These are phyloP conservation scores for Mus pahari DNA, from an alignment of 2,113 vertebrate species.

Conservation along the genomic window DNA sequence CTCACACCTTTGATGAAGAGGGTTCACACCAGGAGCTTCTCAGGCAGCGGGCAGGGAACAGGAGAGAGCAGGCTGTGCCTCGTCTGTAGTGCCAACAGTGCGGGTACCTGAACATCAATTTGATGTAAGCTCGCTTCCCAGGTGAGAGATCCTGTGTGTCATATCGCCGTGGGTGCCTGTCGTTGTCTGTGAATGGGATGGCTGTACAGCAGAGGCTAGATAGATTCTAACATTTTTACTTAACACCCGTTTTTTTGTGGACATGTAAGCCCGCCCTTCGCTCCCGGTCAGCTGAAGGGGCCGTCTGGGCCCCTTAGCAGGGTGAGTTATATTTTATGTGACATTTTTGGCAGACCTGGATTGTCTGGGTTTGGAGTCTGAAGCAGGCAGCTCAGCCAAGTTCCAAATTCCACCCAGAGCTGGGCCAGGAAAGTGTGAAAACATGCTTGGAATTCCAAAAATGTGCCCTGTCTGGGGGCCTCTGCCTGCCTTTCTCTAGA, in stretches of 20 bases:
- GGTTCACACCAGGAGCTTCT: no score
- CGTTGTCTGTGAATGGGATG: not conserved
- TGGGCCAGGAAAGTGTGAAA: conserved; percentile 32
- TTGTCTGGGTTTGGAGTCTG: not conserved
- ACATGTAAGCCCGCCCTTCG: rapidly evolving
- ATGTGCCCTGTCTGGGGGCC: conserved; percentile 62
- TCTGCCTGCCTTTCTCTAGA: not conserved
- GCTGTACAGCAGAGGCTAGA: not conserved
- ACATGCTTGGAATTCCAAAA: conserved; percentile 78
- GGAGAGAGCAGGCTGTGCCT: not conserved
- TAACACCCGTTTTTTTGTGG: not conserved
- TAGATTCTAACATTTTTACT: not conserved
- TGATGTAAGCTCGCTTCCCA: not conserved
- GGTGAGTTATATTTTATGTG: not conserved
- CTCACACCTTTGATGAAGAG: not conserved
- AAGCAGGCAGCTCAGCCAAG: not conserved
- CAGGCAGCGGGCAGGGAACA: not conserved
- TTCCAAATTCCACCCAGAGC: not conserved
- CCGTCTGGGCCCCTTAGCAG: no score
- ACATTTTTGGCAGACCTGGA: not conserved
- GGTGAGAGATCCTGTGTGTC: not conserved
- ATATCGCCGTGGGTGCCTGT: not conserved
- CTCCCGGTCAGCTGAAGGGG: not conserved
- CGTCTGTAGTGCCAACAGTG: not conserved
- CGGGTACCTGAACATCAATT: not conserved